Evolutionary conservation across 2,113 vertebrate genomes (phyloP).

Genomic region (Carlito syrichta): DNA sequence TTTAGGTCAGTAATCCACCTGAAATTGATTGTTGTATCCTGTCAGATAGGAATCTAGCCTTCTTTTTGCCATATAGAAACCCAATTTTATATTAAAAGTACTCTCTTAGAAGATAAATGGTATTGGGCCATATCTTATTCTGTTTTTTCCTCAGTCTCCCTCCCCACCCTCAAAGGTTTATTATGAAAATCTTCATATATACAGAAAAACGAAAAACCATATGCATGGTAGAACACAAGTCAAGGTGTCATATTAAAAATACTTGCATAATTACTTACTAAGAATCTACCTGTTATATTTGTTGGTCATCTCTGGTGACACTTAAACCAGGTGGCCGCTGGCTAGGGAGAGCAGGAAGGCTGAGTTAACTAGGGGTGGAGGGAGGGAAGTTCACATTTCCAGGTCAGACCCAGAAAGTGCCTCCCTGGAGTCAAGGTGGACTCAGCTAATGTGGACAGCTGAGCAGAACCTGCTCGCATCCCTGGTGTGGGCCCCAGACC

Average conservation of each 20-base stretch:
- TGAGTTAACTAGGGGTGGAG: background rate
- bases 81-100: background rate
- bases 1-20: background rate
- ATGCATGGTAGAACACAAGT: background rate
- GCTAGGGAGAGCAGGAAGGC: background rate
- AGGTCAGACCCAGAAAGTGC: too few species aligned
- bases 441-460: background rate
- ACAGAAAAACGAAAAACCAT: background rate
- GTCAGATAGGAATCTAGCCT: too few species aligned
- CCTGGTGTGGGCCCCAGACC: too few species aligned
- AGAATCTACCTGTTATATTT: background rate
- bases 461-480: background rate
- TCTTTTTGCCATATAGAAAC: too few species aligned
- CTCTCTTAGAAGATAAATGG: background rate
- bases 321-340: background rate
- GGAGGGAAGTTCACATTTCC: background rate
- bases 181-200: background rate
- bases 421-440: too few species aligned
- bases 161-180: background rate
- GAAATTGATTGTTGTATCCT: background rate
- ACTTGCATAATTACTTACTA: background rate
- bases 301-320: background rate
- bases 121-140: background rate
- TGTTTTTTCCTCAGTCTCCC: background rate
- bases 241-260: background rate